Evolutionary conservation across 37 sponge, comb jelly and placozoan genomes (phyloP).

Genomic region (Spongilla lacustris): DNA sequence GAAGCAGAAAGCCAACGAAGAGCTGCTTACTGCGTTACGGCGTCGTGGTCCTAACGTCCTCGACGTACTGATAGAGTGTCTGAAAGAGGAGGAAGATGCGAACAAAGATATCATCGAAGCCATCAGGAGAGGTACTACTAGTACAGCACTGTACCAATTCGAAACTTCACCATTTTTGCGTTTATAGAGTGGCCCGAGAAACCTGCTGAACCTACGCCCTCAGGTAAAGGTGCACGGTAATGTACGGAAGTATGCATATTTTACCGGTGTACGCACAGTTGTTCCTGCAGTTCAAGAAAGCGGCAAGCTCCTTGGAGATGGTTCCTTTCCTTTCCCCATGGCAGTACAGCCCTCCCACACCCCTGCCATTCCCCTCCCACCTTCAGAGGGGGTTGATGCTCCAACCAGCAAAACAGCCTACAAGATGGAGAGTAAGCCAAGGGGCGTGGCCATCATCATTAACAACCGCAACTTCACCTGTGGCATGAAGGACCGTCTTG

Average conservation of each 20-base stretch:
- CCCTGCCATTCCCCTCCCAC: too few relatives aligned
- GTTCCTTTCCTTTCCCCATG: background rate
- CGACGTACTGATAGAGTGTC: conserved; percentile 36
- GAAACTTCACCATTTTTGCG: background rate
- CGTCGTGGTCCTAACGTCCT: conserved; percentile 21
- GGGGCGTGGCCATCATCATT: conserved; percentile 71
- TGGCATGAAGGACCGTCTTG: conserved; percentile 72
- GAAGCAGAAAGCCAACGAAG: conserved; percentile 20
- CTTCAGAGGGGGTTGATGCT: conserved; percentile 43
- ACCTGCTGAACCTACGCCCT: background rate
- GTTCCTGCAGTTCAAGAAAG: background rate
- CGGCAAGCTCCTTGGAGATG: background rate
- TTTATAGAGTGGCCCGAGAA: conserved; percentile 13
- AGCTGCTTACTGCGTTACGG: conserved; percentile 31
- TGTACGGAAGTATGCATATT: too few relatives aligned
- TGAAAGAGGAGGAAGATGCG: conserved; percentile 42
- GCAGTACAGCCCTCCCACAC: background rate
- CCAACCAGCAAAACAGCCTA: conserved; percentile 41
- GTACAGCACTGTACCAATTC: background rate
- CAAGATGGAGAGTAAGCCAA: conserved; percentile 67
- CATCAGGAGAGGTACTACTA: conserved; percentile 59
- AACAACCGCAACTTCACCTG: conserved; percentile 80
- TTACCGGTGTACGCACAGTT: too few relatives aligned
- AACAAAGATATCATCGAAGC: conserved; percentile 31
- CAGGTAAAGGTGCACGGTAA: background rate